Evolutionary conservation across 2,888 invertebrate genomes (phyloP).

Genomic region (Globia sparganii): DNA sequence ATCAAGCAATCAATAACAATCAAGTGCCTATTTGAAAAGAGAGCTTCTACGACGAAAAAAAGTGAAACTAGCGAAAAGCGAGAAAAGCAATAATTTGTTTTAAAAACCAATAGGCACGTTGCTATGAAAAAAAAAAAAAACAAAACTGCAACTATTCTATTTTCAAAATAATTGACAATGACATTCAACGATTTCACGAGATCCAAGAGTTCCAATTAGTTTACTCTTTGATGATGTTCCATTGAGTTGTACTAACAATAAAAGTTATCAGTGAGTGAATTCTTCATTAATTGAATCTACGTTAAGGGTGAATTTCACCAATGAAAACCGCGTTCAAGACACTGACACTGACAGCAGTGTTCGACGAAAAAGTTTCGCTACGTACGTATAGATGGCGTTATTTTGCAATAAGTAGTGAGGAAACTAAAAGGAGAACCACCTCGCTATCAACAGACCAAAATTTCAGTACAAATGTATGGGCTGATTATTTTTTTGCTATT

Average conservation of each 20-base stretch:
- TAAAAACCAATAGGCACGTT: neutral
- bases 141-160: neutral
- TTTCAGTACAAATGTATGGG: neutral
- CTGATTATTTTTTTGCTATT: neutral
- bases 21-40: no score
- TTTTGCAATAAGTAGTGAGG: neutral
- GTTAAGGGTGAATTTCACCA: no score
- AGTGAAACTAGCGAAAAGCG: neutral
- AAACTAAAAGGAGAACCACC: neutral
- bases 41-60: no score
- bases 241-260: neutral
- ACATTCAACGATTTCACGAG: neutral
- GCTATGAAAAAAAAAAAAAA: no score
- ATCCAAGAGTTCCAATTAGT: neutral
- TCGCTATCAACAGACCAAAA: neutral
- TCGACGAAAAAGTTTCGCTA: neutral
- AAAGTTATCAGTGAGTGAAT: no score
- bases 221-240: neutral
- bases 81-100: neutral
- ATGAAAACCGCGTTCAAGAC: no score
- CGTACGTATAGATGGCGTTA: slow-evolving; percentile 43
- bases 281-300: no score
- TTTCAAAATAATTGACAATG: neutral
- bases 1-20: no score
- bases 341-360: no score